phyloP scores from a whole-genome alignment of 2,888 invertebrate species.

The Buathra laborator region DNA sequence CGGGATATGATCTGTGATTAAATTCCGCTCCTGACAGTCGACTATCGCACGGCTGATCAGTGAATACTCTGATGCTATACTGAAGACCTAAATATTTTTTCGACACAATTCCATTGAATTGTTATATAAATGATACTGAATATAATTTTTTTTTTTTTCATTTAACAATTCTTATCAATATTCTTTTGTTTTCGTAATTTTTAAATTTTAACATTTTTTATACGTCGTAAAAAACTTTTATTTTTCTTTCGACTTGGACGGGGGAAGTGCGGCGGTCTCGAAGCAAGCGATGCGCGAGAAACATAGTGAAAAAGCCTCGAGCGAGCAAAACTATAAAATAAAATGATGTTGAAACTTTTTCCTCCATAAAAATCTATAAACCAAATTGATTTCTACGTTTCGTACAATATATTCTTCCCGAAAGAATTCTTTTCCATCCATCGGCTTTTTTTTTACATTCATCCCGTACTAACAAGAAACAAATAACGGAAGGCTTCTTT shows the following conservation, averaged over 20 bases:
- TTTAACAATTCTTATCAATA: not conserved
- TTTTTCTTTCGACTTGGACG: not conserved
- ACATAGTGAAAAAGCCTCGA: too few species aligned
- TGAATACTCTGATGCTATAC: conserved; percentile 81
- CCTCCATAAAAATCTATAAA: too few species aligned
- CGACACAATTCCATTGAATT: not conserved
- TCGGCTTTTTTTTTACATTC: too few species aligned
- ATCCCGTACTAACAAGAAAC: not conserved
- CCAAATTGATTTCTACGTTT: too few species aligned
- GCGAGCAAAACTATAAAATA: too few species aligned
- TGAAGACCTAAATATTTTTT: conserved; percentile 69
- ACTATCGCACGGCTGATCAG: conserved; percentile 78
- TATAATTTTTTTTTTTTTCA: not conserved
- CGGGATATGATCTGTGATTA: conserved; percentile 82
- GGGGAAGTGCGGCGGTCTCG: not conserved
- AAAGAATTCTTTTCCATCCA: too few species aligned
- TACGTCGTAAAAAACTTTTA: not conserved
- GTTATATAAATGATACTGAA: not conserved
- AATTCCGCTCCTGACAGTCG: conserved; percentile 77
- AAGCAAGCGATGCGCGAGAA: not conserved
- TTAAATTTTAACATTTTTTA: not conserved
- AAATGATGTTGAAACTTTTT: too few species aligned
- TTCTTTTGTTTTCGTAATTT: not conserved
- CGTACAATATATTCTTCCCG: too few species aligned
- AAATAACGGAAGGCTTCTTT: not conserved